Percentiles rank a stretch among this genome's conserved stretches.
Evolutionary conservation across 2,797 vertebrate genomes (phyloP).

Genomic region (Pangasius larnaudii): DNA sequence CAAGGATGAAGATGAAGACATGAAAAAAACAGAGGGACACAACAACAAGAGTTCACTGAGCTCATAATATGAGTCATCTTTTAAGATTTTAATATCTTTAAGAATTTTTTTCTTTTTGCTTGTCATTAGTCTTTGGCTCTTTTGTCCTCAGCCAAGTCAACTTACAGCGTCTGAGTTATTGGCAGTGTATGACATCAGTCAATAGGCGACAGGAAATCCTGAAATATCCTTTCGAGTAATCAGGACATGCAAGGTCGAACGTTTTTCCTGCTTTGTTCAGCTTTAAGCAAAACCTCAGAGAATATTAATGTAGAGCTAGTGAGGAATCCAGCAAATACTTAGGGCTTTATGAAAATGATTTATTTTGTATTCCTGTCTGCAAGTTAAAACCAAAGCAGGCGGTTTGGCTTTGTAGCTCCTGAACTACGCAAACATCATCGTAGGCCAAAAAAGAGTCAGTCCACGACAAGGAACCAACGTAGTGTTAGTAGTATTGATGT

Average conservation of each 20-base stretch:
- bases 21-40: background rate
- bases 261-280: conserved; percentile 48
- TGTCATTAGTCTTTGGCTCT: conserved; percentile 38
- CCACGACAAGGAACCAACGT: background rate
- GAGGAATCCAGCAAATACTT: conserved; percentile 26
- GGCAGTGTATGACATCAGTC: conserved; percentile 51
- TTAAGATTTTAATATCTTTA: conserved; percentile 35
- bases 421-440: background rate
- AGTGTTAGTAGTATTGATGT: background rate
- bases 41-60: conserved; percentile 18
- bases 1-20: background rate
- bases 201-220: conserved; percentile 54
- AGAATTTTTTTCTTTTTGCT: conserved; percentile 7
- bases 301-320: conserved; percentile 27
- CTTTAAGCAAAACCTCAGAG: conserved; percentile 36
- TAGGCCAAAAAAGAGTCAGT: background rate
- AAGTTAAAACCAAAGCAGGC: background rate
- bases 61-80: conserved; percentile 39
- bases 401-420: background rate
- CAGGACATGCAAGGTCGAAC: conserved; percentile 48
- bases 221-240: conserved; percentile 54
- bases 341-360: conserved; percentile 39
- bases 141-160: conserved; percentile 43
- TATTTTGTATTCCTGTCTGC: conserved; percentile 36
- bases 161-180: conserved; percentile 40